Percentiles rank a stretch among this genome's conserved stretches.
phyloP scores from a whole-genome alignment of 2,797 vertebrate species.

The Pseudotriccus pelzelni region DNA sequence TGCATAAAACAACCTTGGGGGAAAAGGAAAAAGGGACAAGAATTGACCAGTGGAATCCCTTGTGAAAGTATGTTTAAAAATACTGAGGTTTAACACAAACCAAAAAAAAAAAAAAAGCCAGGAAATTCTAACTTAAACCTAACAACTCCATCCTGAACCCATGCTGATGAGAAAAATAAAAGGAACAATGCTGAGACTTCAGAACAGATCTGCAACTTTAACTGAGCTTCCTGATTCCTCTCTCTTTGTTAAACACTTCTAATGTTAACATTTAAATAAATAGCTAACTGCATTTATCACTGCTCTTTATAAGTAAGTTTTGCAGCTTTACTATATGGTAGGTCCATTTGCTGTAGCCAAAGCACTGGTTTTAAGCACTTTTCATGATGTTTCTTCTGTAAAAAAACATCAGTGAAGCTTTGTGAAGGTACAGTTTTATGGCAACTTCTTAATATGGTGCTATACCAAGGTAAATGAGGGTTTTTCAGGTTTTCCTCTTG shows the following conservation, averaged over 20 bases:
- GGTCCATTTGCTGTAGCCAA: neutral
- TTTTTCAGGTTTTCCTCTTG: neutral
- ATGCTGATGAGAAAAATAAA: slow-evolving; percentile 66
- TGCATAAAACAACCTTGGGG: neutral
- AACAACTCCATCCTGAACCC: slow-evolving; percentile 67
- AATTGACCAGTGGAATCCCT: slow-evolving; percentile 37
- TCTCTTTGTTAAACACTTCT: slow-evolving; percentile 25
- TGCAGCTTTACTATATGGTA: neutral
- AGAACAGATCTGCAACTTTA: slow-evolving; percentile 29
- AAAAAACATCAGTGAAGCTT: slow-evolving; percentile 11
- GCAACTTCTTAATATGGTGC: neutral
- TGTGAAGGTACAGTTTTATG: neutral
- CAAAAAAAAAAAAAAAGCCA: slow-evolving; percentile 27
- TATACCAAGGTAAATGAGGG: neutral
- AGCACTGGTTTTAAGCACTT: slow-evolving; percentile 2
- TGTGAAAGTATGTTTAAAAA: slow-evolving; percentile 57
- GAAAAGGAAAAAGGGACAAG: slow-evolving; percentile 15
- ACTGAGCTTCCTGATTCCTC: slow-evolving; percentile 52
- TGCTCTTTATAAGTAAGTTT: neutral
- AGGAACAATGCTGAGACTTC: slow-evolving; percentile 54
- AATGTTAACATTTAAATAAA: slow-evolving; percentile 40
- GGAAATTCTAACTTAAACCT: slow-evolving; percentile 67
- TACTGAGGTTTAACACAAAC: slow-evolving; percentile 51
- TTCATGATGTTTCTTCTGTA: slow-evolving; percentile 21
- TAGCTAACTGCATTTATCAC: neutral